Base-by-base conservation (phyloP, 2,888 invertebrate genomes). In the Orthonevra nobilis region DNA sequence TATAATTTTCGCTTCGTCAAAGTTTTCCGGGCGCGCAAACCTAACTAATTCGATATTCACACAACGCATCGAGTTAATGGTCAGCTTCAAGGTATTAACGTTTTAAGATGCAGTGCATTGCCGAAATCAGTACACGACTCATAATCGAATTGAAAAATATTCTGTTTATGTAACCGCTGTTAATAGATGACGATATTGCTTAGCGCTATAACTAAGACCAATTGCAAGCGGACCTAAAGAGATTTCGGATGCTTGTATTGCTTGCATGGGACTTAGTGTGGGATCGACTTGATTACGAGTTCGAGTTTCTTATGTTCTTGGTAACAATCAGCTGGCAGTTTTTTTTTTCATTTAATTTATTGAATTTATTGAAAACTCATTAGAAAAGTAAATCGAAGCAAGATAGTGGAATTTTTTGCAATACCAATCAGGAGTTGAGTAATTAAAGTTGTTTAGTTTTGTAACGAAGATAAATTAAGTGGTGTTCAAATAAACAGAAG, bases 1-100 rank as follows among this genome's bases (percentile, higher is more conserved):
- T 44, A 34, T 68, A 73, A 79, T 77, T 58, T 64, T 42, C 38
- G 32, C 20, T 15, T 52, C 30, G 32, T 58, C 34, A 36, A 32
- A 12, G 56, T 44, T 52, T 70, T 64, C 42, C 70, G 61, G 75
- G 32, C 64, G 14, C 17, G 32, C 17, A 52, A 5, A 26, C 10
- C 34, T n/a, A n/a, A 17, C 32, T 52, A 12, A 73, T 61, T 73
- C 52, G 5, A 48, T 44, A 79, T 79, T 73, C 79, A 61, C 5
- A 6, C 7, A 28, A 23, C 73, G 79, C n/a, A 52, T 42, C 36
- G 20, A 48, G 28, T 61, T 42, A 61, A 40, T 68, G 60, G 66
- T 56, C 66, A 36, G 34, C 40, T 40, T 42, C 79, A 79, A 79
- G 70, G 70, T 60, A 14, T 3, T 5, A 5, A 12, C 32, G 15